phyloP scores from a whole-genome alignment of 2,797 vertebrate genomes.

The Crocidura indochinensis region DNA sequence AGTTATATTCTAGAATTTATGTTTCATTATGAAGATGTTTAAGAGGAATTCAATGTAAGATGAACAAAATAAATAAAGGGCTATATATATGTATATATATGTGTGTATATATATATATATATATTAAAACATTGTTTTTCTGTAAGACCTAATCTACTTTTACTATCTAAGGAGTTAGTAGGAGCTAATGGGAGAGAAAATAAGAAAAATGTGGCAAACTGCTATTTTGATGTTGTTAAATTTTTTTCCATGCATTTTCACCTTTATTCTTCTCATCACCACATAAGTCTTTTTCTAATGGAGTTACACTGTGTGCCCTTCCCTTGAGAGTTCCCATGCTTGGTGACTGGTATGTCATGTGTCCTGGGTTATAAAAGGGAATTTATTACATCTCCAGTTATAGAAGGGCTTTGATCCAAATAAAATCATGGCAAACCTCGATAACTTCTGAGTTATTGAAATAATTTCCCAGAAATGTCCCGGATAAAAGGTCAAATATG shows the following conservation, averaged over 20 bases:
- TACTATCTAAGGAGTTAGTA: conserved; percentile 22
- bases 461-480: background rate
- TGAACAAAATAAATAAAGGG: conserved; percentile 13
- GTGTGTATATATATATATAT: too few species aligned
- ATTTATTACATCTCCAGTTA: background rate
- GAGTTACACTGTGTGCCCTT: background rate
- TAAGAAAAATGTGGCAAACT: too few species aligned
- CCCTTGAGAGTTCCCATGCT: background rate
- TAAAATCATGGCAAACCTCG: conserved; percentile 8
- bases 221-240: background rate
- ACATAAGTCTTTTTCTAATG: background rate
- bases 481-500: background rate
- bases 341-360: background rate
- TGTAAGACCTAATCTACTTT: background rate
- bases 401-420: conserved; percentile 24
- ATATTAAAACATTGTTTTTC: background rate
- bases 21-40: conserved; percentile 27
- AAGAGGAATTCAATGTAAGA: conserved; percentile 26
- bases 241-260: background rate
- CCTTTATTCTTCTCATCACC: background rate
- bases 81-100: too few species aligned
- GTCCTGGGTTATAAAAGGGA: conserved; percentile 12
- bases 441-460: conserved; percentile 3
- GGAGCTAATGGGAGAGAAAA: background rate
- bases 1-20: conserved; percentile 53